Evolutionary conservation across 2,888 invertebrate genomes (phyloP).

Genomic region (Unio pictorum): DNA sequence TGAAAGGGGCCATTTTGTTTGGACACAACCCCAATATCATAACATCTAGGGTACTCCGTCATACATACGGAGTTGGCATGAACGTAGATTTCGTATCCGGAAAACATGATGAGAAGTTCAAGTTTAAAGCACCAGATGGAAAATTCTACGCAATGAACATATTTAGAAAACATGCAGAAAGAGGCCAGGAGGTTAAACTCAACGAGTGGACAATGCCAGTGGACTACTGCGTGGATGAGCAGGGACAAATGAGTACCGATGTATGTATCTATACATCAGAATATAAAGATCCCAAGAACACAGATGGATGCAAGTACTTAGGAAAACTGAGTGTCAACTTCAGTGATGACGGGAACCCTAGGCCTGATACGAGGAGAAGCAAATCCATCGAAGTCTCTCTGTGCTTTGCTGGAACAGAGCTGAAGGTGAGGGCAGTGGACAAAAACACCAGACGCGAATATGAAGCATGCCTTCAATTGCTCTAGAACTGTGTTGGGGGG

Average conservation of each 20-base stretch:
- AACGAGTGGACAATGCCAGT: constrained; percentile 20
- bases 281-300: constrained; percentile 20
- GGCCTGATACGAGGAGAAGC: not conserved
- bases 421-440: constrained; percentile 14
- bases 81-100: constrained; percentile 15
- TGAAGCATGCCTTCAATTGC: constrained; percentile 5
- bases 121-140: constrained; percentile 12
- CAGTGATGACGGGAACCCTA: not conserved
- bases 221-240: constrained; percentile 19
- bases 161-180: constrained; percentile 20
- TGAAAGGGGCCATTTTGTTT: constrained; percentile 23
- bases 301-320: constrained; percentile 12
- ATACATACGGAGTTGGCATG: constrained; percentile 24
- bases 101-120: constrained; percentile 12
- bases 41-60: constrained; percentile 20
- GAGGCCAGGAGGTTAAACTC: constrained; percentile 19
- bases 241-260: constrained; percentile 6
- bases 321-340: constrained; percentile 20
- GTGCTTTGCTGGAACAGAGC: constrained; percentile 26
- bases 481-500: too few species aligned
- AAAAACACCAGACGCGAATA: constrained; percentile 10
- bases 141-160: constrained; percentile 14
- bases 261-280: constrained; percentile 17
- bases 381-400: constrained; percentile 19
- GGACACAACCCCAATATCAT: constrained; percentile 27